These are phyloP conservation scores for Tenodera sinensis DNA, from an alignment of 2,888 invertebrate genomes.

Conservation along the genomic window DNA sequence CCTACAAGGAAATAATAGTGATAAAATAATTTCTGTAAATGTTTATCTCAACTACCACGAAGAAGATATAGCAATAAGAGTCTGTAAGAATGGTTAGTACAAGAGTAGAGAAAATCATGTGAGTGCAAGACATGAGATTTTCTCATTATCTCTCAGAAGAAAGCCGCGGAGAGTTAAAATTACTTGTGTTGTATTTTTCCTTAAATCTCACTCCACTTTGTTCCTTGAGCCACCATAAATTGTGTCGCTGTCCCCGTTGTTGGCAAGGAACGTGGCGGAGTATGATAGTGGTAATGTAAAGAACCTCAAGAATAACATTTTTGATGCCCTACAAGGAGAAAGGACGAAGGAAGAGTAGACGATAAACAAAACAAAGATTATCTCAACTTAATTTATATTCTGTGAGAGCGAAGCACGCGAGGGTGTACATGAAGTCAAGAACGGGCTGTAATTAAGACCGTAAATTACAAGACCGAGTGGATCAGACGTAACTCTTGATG, in stretches of 20 bases:
- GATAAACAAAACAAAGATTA: background rate
- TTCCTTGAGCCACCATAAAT: no score
- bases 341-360: background rate
- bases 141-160: no score
- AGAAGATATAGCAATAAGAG: no score
- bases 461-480: background rate
- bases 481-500: background rate
- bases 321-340: background rate
- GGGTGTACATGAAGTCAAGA: background rate
- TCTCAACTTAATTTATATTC: background rate
- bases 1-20: no score
- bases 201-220: no score
- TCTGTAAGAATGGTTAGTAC: no score
- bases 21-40: no score
- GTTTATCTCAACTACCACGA: no score
- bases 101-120: no score
- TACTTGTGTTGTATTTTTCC: no score
- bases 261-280: background rate
- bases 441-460: background rate
- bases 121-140: no score
- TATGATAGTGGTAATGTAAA: background rate
- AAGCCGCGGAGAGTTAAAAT: no score
- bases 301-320: background rate
- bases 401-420: background rate
- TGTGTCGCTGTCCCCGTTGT: background rate